phyloP scores from a whole-genome alignment of 1,140 invertebrate species.

The Drosophila melanica region DNA sequence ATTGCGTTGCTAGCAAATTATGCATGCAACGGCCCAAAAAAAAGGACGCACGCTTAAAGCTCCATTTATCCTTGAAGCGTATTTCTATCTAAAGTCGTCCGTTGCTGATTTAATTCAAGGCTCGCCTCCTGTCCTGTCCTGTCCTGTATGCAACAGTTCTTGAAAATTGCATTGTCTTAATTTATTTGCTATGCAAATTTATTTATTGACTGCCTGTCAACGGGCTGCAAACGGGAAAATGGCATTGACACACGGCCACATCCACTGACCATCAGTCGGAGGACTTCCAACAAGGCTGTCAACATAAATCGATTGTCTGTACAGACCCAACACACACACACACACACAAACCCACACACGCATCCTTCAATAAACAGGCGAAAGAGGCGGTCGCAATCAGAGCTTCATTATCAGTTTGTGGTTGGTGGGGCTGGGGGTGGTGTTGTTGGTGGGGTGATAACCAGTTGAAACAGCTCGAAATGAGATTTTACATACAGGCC shows the following conservation, averaged over 20 bases:
- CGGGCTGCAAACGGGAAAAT: neutral
- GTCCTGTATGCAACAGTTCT: slow-evolving; percentile 59
- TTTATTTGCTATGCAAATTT: slow-evolving; percentile 82
- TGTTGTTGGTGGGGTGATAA: too few relatives aligned
- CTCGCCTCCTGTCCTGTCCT: neutral
- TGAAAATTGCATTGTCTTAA: slow-evolving; percentile 81
- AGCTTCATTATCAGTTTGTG: neutral
- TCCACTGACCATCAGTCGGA: slow-evolving; percentile 9
- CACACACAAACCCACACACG: slow-evolving; percentile 9
- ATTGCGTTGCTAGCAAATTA: slow-evolving; percentile 51
- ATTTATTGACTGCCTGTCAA: slow-evolving; percentile 69
- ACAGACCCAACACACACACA: neutral
- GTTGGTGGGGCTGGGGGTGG: too few relatives aligned
- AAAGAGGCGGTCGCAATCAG: slow-evolving; percentile 70
- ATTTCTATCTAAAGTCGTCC: slow-evolving; percentile 29
- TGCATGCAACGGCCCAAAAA: slow-evolving; percentile 32
- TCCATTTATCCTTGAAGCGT: slow-evolving; percentile 1
- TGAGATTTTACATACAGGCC: slow-evolving; percentile 24
- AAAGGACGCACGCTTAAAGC: slow-evolving; percentile 5
- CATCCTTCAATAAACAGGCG: slow-evolving; percentile 16
- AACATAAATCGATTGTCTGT: slow-evolving; percentile 36
- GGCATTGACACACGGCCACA: neutral
- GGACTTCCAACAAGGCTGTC: slow-evolving; percentile 20
- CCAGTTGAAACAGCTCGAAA: slow-evolving; percentile 11
- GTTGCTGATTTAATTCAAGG: slow-evolving; percentile 27